These are phyloP conservation scores for Tiliacea citrago DNA, from an alignment of 2,888 invertebrate genomes.

Conservation along the genomic window DNA sequence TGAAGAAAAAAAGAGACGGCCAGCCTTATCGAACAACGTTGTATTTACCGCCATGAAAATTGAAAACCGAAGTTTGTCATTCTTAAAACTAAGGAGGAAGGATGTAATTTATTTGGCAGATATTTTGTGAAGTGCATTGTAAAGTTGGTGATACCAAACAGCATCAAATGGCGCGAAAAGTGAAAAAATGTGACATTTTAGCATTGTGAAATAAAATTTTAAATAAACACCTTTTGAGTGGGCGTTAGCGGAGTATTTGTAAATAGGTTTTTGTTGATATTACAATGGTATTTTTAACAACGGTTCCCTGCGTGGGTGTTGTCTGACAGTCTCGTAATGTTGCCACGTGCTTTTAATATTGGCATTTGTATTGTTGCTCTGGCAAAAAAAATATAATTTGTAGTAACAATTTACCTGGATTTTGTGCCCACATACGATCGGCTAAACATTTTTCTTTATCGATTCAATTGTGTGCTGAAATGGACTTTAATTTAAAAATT, in stretches of 20 bases:
- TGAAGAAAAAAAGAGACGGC: constrained; percentile 73
- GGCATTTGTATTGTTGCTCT: constrained; percentile 47
- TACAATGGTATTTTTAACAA: constrained; percentile 80
- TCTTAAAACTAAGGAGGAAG: constrained; percentile 67
- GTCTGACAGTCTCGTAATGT: constrained; percentile 66
- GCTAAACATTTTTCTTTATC: not conserved
- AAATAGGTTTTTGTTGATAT: constrained; percentile 88
- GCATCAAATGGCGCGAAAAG: constrained; percentile 89
- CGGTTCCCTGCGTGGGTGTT: constrained; percentile 69
- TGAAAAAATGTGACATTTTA: constrained; percentile 85
- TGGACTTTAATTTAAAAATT: not conserved
- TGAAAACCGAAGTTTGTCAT: constrained; percentile 31
- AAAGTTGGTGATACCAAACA: constrained; percentile 79
- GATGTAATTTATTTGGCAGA: constrained; percentile 64
- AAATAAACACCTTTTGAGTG: constrained; percentile 91
- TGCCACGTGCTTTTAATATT: constrained; percentile 74
- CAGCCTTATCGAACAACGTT: constrained; percentile 59
- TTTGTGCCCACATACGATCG: constrained; percentile 13
- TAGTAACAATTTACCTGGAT: constrained; percentile 19
- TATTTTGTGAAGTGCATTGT: constrained; percentile 58
- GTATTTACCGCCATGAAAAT: constrained; percentile 41
- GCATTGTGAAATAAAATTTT: constrained; percentile 86
- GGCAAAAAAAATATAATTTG: constrained; percentile 47
- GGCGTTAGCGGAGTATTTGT: constrained; percentile 89
- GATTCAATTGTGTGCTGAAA: not conserved